Evolutionary conservation across 2,888 invertebrate species (phyloP).

Genomic region (Aporophyla nigra): DNA sequence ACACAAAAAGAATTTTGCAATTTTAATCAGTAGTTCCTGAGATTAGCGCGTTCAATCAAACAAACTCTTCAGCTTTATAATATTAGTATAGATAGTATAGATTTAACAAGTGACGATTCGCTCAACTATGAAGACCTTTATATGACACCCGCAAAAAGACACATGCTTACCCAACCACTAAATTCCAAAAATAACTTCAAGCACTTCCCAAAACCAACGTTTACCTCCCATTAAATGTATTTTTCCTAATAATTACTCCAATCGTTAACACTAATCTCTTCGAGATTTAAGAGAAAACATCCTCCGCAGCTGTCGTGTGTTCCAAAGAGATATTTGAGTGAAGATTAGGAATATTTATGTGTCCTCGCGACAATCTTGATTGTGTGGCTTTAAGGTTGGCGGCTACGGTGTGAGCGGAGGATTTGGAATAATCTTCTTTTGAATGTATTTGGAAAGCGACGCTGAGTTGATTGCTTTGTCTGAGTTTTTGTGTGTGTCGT

Average conservation of each 20-base stretch:
- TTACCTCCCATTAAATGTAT: slow-evolving; percentile 36
- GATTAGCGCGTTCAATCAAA: too few species aligned
- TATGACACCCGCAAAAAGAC: too few species aligned
- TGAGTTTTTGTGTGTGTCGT: not conserved
- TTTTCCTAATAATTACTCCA: slow-evolving; percentile 64
- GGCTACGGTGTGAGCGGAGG: slow-evolving; percentile 21
- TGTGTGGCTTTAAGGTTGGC: slow-evolving; percentile 53
- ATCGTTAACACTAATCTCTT: slow-evolving; percentile 64
- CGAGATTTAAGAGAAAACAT: slow-evolving; percentile 65
- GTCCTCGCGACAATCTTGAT: slow-evolving; percentile 60
- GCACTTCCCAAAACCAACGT: slow-evolving; percentile 15
- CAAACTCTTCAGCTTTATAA: too few species aligned
- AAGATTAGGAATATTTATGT: slow-evolving; percentile 70
- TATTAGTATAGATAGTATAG: too few species aligned
- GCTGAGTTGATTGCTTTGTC: slow-evolving; percentile 37
- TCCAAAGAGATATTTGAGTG: slow-evolving; percentile 66
- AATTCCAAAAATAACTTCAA: slow-evolving; percentile 22
- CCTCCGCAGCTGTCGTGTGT: slow-evolving; percentile 60
- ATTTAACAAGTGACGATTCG: too few species aligned
- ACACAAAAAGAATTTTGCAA: too few species aligned
- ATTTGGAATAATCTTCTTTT: slow-evolving; percentile 52
- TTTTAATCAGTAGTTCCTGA: too few species aligned
- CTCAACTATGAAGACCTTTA: too few species aligned
- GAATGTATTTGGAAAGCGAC: slow-evolving; percentile 31
- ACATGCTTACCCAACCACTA: too few species aligned